Evolutionary conservation across 2,888 invertebrate species (phyloP), one percentile per base, ranked within the genome.

Genomic region (Ophion ellenae): DNA sequence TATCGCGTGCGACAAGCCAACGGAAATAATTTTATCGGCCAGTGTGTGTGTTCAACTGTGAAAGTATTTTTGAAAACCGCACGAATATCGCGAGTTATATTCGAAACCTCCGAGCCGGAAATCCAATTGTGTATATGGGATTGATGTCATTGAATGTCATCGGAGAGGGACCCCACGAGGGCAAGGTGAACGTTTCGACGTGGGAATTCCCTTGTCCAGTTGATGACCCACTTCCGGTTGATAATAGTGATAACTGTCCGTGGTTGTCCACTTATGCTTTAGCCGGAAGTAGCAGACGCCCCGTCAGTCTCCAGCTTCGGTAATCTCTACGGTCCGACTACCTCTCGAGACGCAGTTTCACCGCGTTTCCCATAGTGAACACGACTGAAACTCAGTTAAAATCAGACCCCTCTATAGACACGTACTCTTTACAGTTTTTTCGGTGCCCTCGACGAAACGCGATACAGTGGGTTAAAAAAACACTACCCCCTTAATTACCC

Each of bases 1-100:
- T 81, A 73, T 57, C 57, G n/a, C 69, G 73, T 20, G 24, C 2
- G 5, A 63, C 40, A 36, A 73, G 71, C 66, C 66, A 69, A 69
- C 69, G 66, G 36, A 79, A 71, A 80, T 73, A 53, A 70, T 57
- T n/a, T n/a, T n/a, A 69, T n/a, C 53, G 5, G 5, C 3, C 53
- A 17, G 14, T 53, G 14, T 53, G 53, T 53, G 53, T 5, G 14
- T 17, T 14, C 17, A 53, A 17, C 17, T 53, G 53, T 5, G 5
- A 53, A 53, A 53, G 53, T 53, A 53, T 53, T 53, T 53, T 53
- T 53, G 53, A 53, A 53, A 53, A 9, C 40, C 40, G 40, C 40
- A 6, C 40, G 7, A 40, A 40, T 40, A 53, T 53, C 53, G 17
- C 14, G 14, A 53, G 53, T 17, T 53, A 17, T 53, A 53, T 53